phyloP scores from a whole-genome alignment of 1,140 invertebrate genomes.

The Archivesica marissinica region DNA sequence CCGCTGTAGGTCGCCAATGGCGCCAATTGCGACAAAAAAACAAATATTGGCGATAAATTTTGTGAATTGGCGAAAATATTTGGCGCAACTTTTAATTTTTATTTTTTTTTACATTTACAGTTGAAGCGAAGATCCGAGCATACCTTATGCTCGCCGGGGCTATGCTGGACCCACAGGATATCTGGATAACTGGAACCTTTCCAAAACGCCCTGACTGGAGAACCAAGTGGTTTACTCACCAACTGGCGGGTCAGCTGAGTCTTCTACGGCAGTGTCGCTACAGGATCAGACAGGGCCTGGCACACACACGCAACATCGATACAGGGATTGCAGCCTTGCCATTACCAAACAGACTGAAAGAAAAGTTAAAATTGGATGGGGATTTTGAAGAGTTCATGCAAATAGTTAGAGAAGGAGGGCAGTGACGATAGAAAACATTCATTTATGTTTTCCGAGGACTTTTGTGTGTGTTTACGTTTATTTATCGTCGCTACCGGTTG shows the following conservation, averaged over 20 bases:
- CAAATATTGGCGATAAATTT: too few species aligned
- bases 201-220: neutral
- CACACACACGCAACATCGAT: constrained; percentile 33
- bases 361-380: constrained; percentile 50
- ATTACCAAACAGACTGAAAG: constrained; percentile 54
- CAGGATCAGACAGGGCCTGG: constrained; percentile 38
- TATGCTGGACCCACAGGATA: constrained; percentile 21
- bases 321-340: constrained; percentile 51
- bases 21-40: too few species aligned
- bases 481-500: too few species aligned
- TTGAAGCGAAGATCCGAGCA: neutral
- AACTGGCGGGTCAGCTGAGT: constrained; percentile 33
- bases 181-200: neutral
- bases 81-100: too few species aligned
- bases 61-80: too few species aligned
- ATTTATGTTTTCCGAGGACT: neutral
- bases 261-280: constrained; percentile 54
- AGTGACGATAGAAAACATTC: neutral
- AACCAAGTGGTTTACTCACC: constrained; percentile 18
- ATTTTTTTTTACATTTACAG: too few species aligned
- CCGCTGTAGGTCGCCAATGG: too few species aligned
- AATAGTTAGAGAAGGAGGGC: neutral
- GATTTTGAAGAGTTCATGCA: constrained; percentile 42
- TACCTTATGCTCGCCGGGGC: constrained; percentile 46
- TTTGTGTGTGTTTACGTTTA: too few species aligned